Evolutionary conservation across 1,140 invertebrate genomes (phyloP), one percentile per base, ranked within the genome.

Genomic region (Cheumatopsyche charites): DNA sequence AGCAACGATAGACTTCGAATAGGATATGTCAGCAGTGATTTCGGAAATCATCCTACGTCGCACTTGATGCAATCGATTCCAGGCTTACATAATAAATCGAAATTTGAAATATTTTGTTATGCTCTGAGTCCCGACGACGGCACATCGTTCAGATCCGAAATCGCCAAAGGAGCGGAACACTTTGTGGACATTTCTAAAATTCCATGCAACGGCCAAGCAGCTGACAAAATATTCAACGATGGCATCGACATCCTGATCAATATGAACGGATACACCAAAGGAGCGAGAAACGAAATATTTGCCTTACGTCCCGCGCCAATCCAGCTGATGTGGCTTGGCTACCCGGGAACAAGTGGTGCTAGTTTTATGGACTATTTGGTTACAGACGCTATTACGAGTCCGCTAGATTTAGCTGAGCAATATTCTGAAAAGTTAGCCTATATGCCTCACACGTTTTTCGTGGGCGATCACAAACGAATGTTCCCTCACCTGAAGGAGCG

Each of bases 231-330:
- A 62, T 90, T 97, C 80, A 82, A 86, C 1, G 97, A 99, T 83
- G 96, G 97, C 36, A 97, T 99, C 80, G 93, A 99, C 79, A 95
- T 99, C 82, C 86, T 99, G 4, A 94, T 99, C 0, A 99, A 99
- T 80, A 98, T 99, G 97, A 99, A 99, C 83, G 98, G 98, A 0
- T 99, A 99, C 79, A 99, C 98, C 0, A 99, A 99, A 83, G 97
- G 98, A 2, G 97, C 97, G 0, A 83, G 93, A 62, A 99, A 99
- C 86, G 98, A 99, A 85, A 98, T 99, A 72, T 99, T 99, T 82
- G 97, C 98, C 0, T 83, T 99, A n/a, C 86, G 91, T 72, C 97
- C 98, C 5, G 97, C 98, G 3, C 97, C 98, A 0, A 89, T 99
- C 74, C 96, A 97, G 85, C 87, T 87, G 1, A 99, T 99, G 98